These are phyloP conservation scores for Penaeus japonicus DNA, from an alignment of 1,140 invertebrate species.

Conservation along the genomic window DNA sequence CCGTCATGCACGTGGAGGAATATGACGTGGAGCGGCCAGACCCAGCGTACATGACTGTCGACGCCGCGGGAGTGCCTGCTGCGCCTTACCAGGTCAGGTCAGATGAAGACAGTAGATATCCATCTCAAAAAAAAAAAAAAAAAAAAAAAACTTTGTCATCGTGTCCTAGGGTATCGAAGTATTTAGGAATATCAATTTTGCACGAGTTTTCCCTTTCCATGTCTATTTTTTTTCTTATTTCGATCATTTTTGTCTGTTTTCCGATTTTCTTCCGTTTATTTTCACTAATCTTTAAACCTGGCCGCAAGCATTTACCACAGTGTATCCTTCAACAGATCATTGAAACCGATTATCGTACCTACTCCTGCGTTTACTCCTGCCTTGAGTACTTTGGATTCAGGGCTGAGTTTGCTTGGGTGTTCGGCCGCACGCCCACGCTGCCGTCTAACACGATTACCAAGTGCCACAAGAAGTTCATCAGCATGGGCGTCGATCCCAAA, in stretches of 20 bases:
- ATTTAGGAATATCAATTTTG: too few relatives aligned
- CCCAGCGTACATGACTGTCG: slow-evolving; percentile 30
- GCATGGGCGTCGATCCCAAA: background rate
- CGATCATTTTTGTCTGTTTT: background rate
- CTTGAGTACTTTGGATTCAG: slow-evolving; percentile 34
- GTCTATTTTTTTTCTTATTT: background rate
- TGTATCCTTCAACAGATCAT: slow-evolving; percentile 2
- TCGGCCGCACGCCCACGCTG: slow-evolving; percentile 22
- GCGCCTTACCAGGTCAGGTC: slow-evolving; percentile 32
- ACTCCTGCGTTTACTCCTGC: slow-evolving; percentile 42
- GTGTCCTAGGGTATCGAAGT: too few relatives aligned
- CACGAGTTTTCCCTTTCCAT: background rate
- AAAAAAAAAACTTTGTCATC: too few relatives aligned
- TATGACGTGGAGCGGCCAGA: background rate
- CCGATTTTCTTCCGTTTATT: too few relatives aligned
- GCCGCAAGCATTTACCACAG: too few relatives aligned
- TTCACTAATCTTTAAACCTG: too few relatives aligned
- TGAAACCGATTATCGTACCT: slow-evolving; percentile 25
- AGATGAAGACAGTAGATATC: too few relatives aligned
- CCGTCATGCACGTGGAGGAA: slow-evolving; percentile 12
- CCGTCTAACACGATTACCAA: background rate
- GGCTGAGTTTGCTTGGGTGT: slow-evolving; percentile 42
- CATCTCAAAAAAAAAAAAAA: too few relatives aligned
- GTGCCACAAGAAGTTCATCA: slow-evolving; percentile 8
- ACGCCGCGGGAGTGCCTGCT: slow-evolving; percentile 21